Base-by-base conservation (phyloP, 2,888 invertebrate species). In the Coleophora deauratella region DNA sequence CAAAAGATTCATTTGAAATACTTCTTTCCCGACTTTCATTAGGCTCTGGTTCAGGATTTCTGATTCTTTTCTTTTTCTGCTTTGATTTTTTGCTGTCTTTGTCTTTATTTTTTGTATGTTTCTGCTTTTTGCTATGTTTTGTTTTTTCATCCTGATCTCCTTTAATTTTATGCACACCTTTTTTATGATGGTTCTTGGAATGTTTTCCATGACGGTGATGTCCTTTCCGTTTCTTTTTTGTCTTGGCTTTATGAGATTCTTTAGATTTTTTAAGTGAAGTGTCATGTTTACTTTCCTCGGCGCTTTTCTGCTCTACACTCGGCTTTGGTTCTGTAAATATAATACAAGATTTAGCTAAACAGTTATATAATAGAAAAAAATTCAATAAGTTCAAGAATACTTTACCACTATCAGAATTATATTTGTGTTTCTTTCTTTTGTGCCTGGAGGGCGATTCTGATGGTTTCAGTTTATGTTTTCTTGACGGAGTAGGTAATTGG, bases 51-150 rank as follows among this genome's bases (percentile, higher is more conserved):
- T 68, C 70, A 12, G 70, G 72, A 47, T 74, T 74, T 52, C 75
- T 82, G 47, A 55, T 74, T 49, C 85, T 86, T 59, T 78, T 85
- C 47, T 78, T 87, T 56, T 85, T 86, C 41, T 71, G 72, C 59
- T 84, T 87, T 4, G 78, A 78, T 54, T 85, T 86, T 44, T 85
- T 87, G 9, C 81, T 74, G 21, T 85, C 78, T 47, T 72, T 82
- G 52, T 81, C 79, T 53, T 75, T 74, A 47, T 70, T 71, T 50
- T 78, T 77, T 2, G 62, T 63, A 47, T 75, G 77, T 55, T 76
- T 78, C 47, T 69, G 69, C 47, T 71, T 78, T 49, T 71, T 80
- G 42, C 71, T 64, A 42, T 74, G 79, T 52, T 67, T 72, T 27
- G 64, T 63, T 60, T 72, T 73, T 37, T 68, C 65, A 6, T 60